Base-by-base conservation (phyloP, 2,113 vertebrate genomes). In the Chiloscyllium plagiosum region DNA sequence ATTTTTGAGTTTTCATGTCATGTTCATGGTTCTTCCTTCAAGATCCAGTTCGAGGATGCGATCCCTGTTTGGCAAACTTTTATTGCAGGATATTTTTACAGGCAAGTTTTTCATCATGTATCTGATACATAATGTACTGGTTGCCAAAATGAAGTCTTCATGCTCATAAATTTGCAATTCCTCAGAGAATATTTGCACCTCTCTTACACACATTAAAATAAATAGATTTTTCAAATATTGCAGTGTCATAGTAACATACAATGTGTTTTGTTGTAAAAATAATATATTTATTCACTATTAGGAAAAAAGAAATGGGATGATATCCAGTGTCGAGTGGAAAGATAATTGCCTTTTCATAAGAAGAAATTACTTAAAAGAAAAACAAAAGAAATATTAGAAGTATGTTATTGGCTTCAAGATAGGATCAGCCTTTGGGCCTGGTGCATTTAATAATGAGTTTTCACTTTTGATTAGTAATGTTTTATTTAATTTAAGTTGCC, bases 391-490 rank as follows among this genome's bases (percentile, higher is more conserved):
- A 69, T 10, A 7, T 24, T 72, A 52, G 69, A 95, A 68, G 93
- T 69, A 19, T 26, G 8, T 37, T 68, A 68, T 47, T 94, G 8
- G 66, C 17, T 70, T 94, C n/a, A 37, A 47, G 93, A 70, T 70
- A 47, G 19, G 2, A 76, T 76, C 47, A 33, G 24, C 68, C 68
- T 95, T 52, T 90, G 52, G 52, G 87, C 22, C 56, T 90, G 87
- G 42, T 76, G 69, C 87, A 90, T 90, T 52, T 52, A 95, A 95
- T 72, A 94, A 26, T 47, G 37, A 94, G 37, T 69, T 37, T 69
- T 94, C 52, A 61, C 50, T 33, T 89, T 90, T 90, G 87, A 90
- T 65, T 90, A 90, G 87, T 90, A 90, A 52, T 90, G 87, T 90
- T 90, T 65, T 90, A 61, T 90, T 90, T 90, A 61, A 52, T 90